Percentiles rank a stretch among this genome's conserved stretches.
Evolutionary conservation across 2,113 vertebrate species (phyloP).

Genomic region (Electrona antarctica): DNA sequence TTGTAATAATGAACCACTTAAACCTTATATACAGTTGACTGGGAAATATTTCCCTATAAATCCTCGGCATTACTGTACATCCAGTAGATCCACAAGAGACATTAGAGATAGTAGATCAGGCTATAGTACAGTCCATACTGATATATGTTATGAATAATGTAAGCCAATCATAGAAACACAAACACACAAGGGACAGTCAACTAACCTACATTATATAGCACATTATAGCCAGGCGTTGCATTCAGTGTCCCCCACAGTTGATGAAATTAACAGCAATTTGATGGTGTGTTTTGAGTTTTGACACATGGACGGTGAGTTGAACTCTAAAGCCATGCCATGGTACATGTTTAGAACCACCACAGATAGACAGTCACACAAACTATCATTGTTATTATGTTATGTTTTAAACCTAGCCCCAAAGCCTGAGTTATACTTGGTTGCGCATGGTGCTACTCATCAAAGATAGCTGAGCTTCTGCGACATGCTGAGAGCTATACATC

Average conservation of each 20-base stretch:
- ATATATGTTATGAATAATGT: background rate
- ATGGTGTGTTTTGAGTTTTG: constrained; percentile 1
- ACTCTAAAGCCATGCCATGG: constrained; percentile 13
- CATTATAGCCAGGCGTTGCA: background rate
- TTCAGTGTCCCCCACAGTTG: constrained; percentile 19
- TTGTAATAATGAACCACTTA: too few relatives aligned
- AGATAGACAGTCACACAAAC: constrained; percentile 13
- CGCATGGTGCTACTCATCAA: too few relatives aligned
- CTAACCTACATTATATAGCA: background rate
- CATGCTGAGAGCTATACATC: too few relatives aligned
- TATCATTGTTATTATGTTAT: background rate
- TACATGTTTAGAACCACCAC: constrained; percentile 4
- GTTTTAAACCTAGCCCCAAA: too few relatives aligned
- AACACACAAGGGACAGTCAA: background rate
- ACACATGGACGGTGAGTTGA: constrained; percentile 11
- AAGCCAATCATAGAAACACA: background rate
- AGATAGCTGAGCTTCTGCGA: too few relatives aligned
- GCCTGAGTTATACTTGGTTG: too few relatives aligned
- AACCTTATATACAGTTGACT: too few relatives aligned
- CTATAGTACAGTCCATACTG: background rate
- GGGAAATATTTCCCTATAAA: too few relatives aligned
- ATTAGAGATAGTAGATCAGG: too few relatives aligned
- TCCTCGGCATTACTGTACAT: too few relatives aligned
- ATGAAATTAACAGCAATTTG: constrained; percentile 21
- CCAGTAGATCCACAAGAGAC: too few relatives aligned